Evolutionary conservation across 2,113 vertebrate species (phyloP).

Genomic region (Poeciliopsis prolifica): DNA sequence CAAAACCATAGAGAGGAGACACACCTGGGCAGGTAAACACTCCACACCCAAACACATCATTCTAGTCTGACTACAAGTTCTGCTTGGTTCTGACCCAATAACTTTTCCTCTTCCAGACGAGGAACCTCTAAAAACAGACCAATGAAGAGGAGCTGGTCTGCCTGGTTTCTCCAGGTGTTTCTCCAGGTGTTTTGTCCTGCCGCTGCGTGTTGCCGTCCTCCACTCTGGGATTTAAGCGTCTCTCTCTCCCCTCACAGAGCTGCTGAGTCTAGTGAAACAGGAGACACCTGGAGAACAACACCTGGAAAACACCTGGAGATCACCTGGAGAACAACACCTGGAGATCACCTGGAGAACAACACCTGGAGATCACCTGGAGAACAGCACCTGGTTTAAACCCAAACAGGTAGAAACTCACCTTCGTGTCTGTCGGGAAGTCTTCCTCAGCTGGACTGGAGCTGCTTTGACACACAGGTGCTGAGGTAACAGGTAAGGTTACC

Average conservation of each 20-base stretch:
- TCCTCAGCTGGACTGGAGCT: constrained; percentile 12
- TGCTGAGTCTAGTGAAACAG: too few relatives aligned
- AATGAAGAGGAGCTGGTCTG: not conserved
- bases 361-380: too few relatives aligned
- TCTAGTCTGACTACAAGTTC: not conserved
- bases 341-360: too few relatives aligned
- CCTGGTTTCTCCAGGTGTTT: not conserved
- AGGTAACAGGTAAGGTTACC: too few relatives aligned
- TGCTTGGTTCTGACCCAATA: not conserved
- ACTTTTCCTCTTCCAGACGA: not conserved
- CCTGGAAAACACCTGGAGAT: too few relatives aligned
- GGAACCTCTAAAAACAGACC: not conserved
- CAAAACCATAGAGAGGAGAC: not conserved
- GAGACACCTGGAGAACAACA: too few relatives aligned
- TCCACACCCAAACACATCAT: not conserved
- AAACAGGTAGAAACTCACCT: constrained; percentile 2
- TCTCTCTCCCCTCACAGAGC: too few relatives aligned
- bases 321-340: too few relatives aligned
- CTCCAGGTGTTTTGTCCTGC: too few relatives aligned
- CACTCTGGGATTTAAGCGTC: too few relatives aligned
- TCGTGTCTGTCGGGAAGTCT: not conserved
- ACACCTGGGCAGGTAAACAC: not conserved
- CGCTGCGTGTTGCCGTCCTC: too few relatives aligned
- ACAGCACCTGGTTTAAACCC: too few relatives aligned
- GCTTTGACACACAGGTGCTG: constrained; percentile 1